Percentiles rank a stretch among this genome's conserved stretches.
Evolutionary conservation across 2,113 vertebrate species (phyloP).

Genomic region (Eclectus roratus): DNA sequence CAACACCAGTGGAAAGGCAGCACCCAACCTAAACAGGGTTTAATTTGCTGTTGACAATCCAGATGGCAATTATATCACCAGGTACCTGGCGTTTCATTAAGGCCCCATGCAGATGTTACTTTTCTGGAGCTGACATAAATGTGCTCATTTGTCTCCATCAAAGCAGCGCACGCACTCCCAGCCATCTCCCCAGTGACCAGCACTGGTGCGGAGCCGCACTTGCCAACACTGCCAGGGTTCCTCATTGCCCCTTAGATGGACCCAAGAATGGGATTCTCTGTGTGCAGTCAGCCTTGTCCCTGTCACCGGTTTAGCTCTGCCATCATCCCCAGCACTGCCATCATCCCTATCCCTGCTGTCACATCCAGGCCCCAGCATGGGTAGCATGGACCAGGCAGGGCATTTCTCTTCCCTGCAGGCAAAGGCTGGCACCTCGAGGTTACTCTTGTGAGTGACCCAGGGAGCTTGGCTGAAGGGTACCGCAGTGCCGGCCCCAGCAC

Average conservation of each 20-base stretch:
- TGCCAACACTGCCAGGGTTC: neutral
- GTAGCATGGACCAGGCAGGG: neutral
- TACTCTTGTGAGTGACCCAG: neutral
- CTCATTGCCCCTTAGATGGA: neutral
- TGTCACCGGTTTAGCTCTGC: neutral
- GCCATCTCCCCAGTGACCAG: neutral
- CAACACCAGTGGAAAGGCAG: neutral
- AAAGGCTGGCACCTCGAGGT: neutral
- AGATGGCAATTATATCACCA: neutral
- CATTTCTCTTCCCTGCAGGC: neutral
- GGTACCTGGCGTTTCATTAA: constrained; percentile 1
- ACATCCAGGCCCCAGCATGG: neutral
- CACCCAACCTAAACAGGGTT: neutral
- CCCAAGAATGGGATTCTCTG: neutral
- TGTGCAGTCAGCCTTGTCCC: neutral
- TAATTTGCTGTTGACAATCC: constrained; percentile 4
- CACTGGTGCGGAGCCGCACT: accelerated
- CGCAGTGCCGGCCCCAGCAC: neutral
- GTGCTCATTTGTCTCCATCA: neutral
- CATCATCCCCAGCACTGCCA: neutral
- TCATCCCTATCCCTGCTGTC: accelerated
- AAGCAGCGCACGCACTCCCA: neutral
- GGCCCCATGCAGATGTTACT: neutral
- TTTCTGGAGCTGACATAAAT: neutral
- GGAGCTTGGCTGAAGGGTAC: neutral